Base-by-base conservation (phyloP, 1,140 invertebrate species). In the Tetramorium parvispinum region DNA sequence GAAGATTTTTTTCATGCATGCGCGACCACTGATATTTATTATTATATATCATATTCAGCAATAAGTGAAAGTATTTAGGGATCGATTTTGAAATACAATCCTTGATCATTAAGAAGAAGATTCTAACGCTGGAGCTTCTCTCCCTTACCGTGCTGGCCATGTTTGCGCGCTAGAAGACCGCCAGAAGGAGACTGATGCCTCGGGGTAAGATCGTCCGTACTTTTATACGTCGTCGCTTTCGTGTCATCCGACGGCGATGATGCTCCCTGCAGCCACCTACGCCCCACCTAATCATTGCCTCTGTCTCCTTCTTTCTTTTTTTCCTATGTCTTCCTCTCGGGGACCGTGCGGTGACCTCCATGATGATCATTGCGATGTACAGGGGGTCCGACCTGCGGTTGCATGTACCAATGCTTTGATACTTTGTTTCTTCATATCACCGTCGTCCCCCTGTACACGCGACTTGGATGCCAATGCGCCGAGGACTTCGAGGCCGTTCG, bases 61-160 rank as follows among this genome's bases (percentile, higher is more conserved):
- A 71, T n/a, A 49, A 27, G n/a, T 49, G 27, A 32, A 32, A 43
- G 4, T 51, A 49, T 24, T 49, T 46, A 27, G 24, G 3, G 40
- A 24, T 10, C 32, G 6, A 61, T 27, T 61, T 8, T 13, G 18
- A 75, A 16, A 43, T 59, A n/a, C 27, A 27, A 8, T 49, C 63
- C 8, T 37, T 3, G 32, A 63, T 7, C 16, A n/a, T 43, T 18
- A 24, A 16, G 27, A 32, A 43, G 10, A 18, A 43, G 53, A 66
- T 79, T 27, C n/a, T 32, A 71, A 53, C 6, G n/a, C 7, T 46
- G 8, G 18, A 65, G 11, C 10, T 10, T 61, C 18, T 49, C 89
- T 76, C 27, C 40, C 89, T 90, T 94, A 95, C 94, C 94, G 94
- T 93, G 90, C 85, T 91, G 92, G 85, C 88, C 94, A 95, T 95